phyloP scores from a whole-genome alignment of 2,888 invertebrate genomes.

The Amphipoea lucens region DNA sequence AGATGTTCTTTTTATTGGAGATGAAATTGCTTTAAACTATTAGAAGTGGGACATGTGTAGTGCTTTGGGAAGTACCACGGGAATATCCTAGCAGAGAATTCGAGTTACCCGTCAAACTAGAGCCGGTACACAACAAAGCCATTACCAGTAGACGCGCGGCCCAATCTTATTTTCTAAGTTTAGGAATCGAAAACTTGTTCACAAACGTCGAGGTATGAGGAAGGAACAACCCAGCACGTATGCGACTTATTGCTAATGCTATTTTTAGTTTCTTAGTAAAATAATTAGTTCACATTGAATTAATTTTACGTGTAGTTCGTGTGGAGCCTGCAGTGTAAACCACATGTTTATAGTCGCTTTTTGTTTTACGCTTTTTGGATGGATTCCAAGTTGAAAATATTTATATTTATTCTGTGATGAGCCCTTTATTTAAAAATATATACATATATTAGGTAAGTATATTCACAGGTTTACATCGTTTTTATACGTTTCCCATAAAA shows the following conservation, averaged over 20 bases:
- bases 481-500: slow-evolving; percentile 15
- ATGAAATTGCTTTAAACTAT: slow-evolving; percentile 67
- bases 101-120: slow-evolving; percentile 79
- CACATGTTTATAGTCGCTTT: slow-evolving; percentile 57
- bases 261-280: slow-evolving; percentile 35
- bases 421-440: slow-evolving; percentile 20
- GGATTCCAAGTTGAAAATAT: slow-evolving; percentile 57
- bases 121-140: slow-evolving; percentile 86
- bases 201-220: slow-evolving; percentile 67
- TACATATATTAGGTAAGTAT: neutral
- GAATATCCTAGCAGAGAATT: slow-evolving; percentile 79
- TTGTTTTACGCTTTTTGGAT: slow-evolving; percentile 58
- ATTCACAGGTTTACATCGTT: neutral
- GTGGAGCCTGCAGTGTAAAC: slow-evolving; percentile 50
- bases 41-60: slow-evolving; percentile 74
- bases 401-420: slow-evolving; percentile 42
- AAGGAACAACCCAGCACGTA: slow-evolving; percentile 47
- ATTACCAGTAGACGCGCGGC: slow-evolving; percentile 79
- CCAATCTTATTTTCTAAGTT: slow-evolving; percentile 83
- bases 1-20: slow-evolving; percentile 54
- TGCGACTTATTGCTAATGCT: slow-evolving; percentile 35
- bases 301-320: slow-evolving; percentile 48
- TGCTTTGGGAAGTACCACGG: slow-evolving; percentile 76
- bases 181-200: slow-evolving; percentile 77
- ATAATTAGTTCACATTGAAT: slow-evolving; percentile 40